Conservation (phyloP, 2,888 invertebrate species). For the Tachystola acroxantha region DNA sequence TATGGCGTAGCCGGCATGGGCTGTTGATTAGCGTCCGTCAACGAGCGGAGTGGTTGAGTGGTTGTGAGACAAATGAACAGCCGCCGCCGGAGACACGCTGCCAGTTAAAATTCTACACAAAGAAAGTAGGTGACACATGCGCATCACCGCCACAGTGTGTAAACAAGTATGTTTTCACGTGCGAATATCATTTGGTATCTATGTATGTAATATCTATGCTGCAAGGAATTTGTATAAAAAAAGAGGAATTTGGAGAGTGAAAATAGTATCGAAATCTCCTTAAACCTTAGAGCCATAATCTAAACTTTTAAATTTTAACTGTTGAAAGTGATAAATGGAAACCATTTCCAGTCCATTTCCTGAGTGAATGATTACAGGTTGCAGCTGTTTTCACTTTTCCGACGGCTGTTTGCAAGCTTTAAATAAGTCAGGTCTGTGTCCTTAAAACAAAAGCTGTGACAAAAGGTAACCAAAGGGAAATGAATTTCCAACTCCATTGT, state of each 20-base stretch:
- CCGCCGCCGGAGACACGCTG: constrained; percentile 26
- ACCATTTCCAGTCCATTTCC: constrained; percentile 23
- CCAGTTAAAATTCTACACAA: constrained; percentile 33
- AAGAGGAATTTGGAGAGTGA: no score
- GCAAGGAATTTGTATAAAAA: no score
- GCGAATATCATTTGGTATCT: background rate
- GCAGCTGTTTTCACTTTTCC: constrained; percentile 31
- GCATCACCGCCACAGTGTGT: constrained; percentile 5
- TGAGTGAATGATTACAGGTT: constrained; percentile 35
- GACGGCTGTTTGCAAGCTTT: constrained; percentile 22
- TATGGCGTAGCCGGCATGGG: constrained; percentile 1
- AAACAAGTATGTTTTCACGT: constrained; percentile 3
- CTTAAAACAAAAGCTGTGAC: constrained; percentile 21
- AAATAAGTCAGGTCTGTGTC: constrained; percentile 24
- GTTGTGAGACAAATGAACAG: constrained; percentile 39
- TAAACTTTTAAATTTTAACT: background rate
- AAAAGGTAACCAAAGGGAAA: constrained; percentile 23
- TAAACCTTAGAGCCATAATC: background rate
- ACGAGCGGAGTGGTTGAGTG: no score
- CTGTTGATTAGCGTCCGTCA: constrained; percentile 32
- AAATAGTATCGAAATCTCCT: no score
- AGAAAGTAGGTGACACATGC: constrained; percentile 37
- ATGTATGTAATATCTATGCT: no score
- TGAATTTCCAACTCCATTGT: constrained; percentile 26
- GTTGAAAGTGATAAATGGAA: constrained; percentile 9